Evolutionary conservation across 2,888 invertebrate species (phyloP).

Genomic region (Hypolimnas misippus): DNA sequence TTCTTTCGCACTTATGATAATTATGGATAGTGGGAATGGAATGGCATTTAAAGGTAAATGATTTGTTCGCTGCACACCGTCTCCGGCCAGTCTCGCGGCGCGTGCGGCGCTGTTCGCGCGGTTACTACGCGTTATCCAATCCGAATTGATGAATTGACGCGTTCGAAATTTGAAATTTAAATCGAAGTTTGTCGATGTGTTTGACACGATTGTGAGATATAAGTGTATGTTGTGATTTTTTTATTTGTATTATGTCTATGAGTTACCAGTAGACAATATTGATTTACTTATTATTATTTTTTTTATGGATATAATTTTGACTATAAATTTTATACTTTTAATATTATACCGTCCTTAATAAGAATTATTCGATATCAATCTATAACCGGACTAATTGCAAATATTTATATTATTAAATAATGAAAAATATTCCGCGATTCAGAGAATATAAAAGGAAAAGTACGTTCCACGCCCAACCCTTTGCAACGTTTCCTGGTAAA

Average conservation of each 20-base stretch:
- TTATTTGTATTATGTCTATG: constrained; percentile 39
- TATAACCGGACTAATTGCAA: too few species aligned
- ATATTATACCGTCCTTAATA: too few species aligned
- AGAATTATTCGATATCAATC: too few species aligned
- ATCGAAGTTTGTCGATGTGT: constrained; percentile 72
- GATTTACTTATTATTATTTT: not conserved
- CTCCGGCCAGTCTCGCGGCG: constrained; percentile 81
- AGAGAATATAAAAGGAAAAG: not conserved
- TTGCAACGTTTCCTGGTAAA: not conserved
- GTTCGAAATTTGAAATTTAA: constrained; percentile 58
- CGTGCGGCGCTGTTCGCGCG: constrained; percentile 69
- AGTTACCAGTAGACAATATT: constrained; percentile 44
- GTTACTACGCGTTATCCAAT: constrained; percentile 47
- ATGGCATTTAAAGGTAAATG: constrained; percentile 58
- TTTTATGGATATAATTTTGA: not conserved
- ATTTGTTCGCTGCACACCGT: constrained; percentile 54
- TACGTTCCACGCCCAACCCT: not conserved
- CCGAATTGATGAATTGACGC: constrained; percentile 58
- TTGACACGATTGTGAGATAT: constrained; percentile 49
- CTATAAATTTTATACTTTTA: too few species aligned
- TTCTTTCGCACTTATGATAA: constrained; percentile 52
- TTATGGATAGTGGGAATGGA: constrained; percentile 54
- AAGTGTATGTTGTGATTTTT: constrained; percentile 48
- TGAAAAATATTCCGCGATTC: not conserved
- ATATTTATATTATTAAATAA: not conserved